Evolutionary conservation across 2,113 vertebrate genomes (phyloP).

Genomic region (Osmerus mordax): DNA sequence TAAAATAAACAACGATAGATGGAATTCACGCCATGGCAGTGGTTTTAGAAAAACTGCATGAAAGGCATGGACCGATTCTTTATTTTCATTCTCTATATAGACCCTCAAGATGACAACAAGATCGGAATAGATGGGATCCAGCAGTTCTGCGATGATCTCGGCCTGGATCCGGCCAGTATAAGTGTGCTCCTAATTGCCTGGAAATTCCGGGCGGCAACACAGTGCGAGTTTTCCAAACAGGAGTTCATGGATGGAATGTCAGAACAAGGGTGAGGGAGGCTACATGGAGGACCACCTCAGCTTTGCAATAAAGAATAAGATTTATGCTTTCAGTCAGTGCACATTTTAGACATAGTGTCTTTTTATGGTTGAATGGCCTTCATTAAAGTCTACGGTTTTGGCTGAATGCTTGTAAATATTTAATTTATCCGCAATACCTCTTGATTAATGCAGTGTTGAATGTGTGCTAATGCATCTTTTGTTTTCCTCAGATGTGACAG

Average conservation of each 20-base stretch:
- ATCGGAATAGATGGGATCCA: constrained; percentile 93
- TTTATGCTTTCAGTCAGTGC: background rate
- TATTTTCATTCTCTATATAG: constrained; percentile 59
- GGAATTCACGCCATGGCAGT: background rate
- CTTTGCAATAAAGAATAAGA: too few species aligned
- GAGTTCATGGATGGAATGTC: constrained; percentile 93
- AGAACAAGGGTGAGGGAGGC: constrained; percentile 81
- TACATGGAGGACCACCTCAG: background rate
- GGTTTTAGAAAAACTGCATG: too few species aligned
- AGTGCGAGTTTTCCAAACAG: constrained; percentile 93
- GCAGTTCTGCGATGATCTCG: constrained; percentile 90
- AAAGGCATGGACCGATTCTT: too few species aligned
- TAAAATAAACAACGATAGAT: background rate
- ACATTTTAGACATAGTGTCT: background rate
- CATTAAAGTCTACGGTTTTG: background rate
- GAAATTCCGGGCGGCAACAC: constrained; percentile 92
- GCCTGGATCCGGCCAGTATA: constrained; percentile 86
- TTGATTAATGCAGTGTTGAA: background rate
- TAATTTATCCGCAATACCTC: too few species aligned
- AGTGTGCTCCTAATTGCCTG: constrained; percentile 90
- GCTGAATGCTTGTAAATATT: too few species aligned
- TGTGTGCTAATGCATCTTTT: constrained; percentile 37
- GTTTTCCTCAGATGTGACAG: constrained; percentile 81
- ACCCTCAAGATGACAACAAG: constrained; percentile 94
- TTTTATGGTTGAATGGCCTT: background rate